A percentile compares a stretch with the other conserved stretches of the same genome.
These are phyloP conservation scores for Macrophya annulata DNA, from an alignment of 2,888 invertebrate species.

Conservation along the genomic window DNA sequence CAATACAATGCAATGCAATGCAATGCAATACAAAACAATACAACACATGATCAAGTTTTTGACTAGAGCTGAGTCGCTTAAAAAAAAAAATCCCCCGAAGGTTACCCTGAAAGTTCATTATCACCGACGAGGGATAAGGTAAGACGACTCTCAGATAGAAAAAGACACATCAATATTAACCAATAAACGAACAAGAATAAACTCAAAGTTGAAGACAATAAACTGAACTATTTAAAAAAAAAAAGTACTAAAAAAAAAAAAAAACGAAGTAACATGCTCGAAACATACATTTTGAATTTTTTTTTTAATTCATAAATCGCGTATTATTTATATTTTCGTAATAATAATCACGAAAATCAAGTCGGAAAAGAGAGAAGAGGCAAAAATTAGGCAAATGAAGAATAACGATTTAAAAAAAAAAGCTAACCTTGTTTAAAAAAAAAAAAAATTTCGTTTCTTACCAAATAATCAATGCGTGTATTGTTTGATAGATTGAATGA, in stretches of 20 bases:
- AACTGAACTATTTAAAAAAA: no score
- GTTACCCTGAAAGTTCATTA: neutral
- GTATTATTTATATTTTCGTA: neutral
- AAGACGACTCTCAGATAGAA: neutral
- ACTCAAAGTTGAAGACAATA: no score
- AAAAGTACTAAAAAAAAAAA: no score
- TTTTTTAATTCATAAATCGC: neutral
- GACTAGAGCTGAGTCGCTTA: no score
- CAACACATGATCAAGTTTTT: neutral
- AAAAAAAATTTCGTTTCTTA: slow-evolving; percentile 60
- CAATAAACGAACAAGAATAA: no score
- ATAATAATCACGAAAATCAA: neutral
- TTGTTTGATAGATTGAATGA: slow-evolving; percentile 70
- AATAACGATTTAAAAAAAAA: neutral
- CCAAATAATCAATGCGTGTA: slow-evolving; percentile 65
- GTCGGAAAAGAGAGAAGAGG: neutral
- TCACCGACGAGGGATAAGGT: neutral
- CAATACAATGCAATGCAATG: neutral
- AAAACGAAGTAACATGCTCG: no score
- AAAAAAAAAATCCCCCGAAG: neutral
- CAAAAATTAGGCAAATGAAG: neutral
- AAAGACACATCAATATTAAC: neutral
- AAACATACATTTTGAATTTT: no score
- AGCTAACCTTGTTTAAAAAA: neutral
- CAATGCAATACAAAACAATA: neutral